Base-by-base conservation (phyloP, 2,113 vertebrate species). In the Tringa solitaria region DNA sequence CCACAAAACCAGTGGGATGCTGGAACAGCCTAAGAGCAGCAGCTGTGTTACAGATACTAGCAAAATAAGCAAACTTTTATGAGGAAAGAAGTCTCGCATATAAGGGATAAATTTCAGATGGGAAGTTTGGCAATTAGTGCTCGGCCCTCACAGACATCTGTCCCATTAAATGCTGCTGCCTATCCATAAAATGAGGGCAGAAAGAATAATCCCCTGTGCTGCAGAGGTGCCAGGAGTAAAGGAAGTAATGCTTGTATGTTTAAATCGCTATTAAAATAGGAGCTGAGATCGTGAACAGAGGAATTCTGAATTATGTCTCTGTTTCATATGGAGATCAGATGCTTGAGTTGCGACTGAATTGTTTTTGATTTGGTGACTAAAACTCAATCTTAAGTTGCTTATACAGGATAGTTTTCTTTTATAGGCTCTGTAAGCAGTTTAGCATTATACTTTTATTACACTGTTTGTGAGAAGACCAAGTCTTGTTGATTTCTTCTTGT, bases 301-400 rank as follows among this genome's bases (percentile, higher is more conserved):
- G 1, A 23, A 35, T 83, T 79, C 43, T 88, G 54, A 88, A 50
- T 73, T 85, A 51, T 15, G 12, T n/a, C 10, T 78, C 37, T 54
- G 2, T 79, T 73, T 89, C 28, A 60, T 85, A 45, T 1, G 74
- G 50, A 76, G 39, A 56, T 60, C 10, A 10, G 41, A 9, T 65
- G 14, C 30, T 83, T 86, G 63, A 77, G n/a, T 74, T 91, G 22
- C 65, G 26, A 59, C 28, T 41, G 59, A 79, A 45, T 64, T 90
- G 24, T 22, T 95, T 93, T 89, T 87, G 85, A 74, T 65, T 90
- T 21, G 8, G 5, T 57, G 26, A 69, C 63, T 93, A 30, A 83
- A 95, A 59, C 28, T 73, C 43, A 20, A 46, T 46, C 45, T 93
- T 87, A 46, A 64, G 54, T 87, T 78, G 46, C 19, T 45, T 63